Evolutionary conservation across 2,113 vertebrate genomes (phyloP).

Genomic region (Epinephelus fuscoguttatus): DNA sequence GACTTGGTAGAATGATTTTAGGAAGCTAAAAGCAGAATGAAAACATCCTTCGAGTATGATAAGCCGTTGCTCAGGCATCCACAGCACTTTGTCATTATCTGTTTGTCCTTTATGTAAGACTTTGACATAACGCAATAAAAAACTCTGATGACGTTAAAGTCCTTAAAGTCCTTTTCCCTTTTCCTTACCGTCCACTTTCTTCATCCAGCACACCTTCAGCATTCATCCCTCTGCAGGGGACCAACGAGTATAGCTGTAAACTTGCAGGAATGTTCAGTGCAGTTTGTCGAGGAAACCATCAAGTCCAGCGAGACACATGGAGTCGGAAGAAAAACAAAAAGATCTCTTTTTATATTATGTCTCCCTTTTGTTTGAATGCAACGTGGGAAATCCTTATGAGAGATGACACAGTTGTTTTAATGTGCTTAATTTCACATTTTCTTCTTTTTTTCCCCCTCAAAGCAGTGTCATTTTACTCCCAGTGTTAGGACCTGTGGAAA

Average conservation of each 20-base stretch:
- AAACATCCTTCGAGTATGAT: conserved; percentile 14
- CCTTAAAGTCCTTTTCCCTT: conserved; percentile 37
- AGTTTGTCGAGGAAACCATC: neutral
- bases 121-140: conserved; percentile 18
- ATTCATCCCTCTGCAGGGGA: neutral
- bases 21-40: conserved; percentile 36
- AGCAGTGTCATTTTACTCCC: conserved; percentile 18
- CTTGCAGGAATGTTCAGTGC: conserved; percentile 62
- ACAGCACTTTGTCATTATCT: neutral
- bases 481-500: conserved; percentile 15
- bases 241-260: conserved; percentile 6
- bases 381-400: neutral
- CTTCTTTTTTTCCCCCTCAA: neutral
- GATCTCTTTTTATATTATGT: neutral
- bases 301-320: neutral
- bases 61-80: conserved; percentile 13
- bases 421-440: conserved; percentile 20
- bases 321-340: conserved; percentile 2
- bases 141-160: neutral
- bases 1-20: conserved; percentile 53
- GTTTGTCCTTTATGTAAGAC: conserved; percentile 59
- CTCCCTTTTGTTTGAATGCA: conserved; percentile 33
- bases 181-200: neutral
- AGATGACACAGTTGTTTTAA: neutral
- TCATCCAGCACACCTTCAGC: conserved; percentile 2